phyloP scores from a whole-genome alignment of 2,888 invertebrate genomes.

The Oscheius sp. region DNA sequence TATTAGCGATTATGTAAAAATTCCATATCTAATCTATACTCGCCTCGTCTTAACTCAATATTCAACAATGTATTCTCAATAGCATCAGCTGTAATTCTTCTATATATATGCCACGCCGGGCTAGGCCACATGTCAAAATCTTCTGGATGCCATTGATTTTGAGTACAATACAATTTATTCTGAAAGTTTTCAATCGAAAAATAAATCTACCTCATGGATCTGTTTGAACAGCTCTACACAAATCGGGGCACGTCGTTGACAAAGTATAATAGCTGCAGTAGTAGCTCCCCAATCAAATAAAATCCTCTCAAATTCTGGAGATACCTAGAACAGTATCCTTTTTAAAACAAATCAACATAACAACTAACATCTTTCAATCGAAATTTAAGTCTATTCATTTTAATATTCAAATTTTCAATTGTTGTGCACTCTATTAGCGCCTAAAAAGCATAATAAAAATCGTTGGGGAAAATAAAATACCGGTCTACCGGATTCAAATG shows the following conservation, averaged over 20 bases:
- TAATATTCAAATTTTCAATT: not conserved
- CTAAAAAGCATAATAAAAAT: not conserved
- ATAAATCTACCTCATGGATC: conserved; percentile 8
- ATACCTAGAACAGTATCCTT: conserved; percentile 17
- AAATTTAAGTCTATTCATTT: not conserved
- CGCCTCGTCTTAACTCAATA: not conserved
- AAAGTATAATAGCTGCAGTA: not conserved
- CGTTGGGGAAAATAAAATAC: too few relatives aligned
- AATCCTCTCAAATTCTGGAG: not conserved
- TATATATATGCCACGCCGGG: not conserved
- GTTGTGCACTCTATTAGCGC: not conserved
- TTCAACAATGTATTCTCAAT: not conserved
- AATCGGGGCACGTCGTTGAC: not conserved
- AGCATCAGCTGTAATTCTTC: not conserved
- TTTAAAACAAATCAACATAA: not conserved
- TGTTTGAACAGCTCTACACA: not conserved
- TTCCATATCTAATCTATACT: too few relatives aligned
- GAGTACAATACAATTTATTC: not conserved
- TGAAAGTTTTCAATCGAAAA: not conserved
- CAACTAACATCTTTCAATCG: not conserved
- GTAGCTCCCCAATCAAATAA: not conserved
- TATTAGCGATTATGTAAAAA: too few relatives aligned
- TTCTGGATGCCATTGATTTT: not conserved
- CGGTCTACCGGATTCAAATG: not conserved
- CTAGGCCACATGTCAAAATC: not conserved